Percentiles rank a stretch among this genome's conserved stretches.
Conservation (phyloP, 2,888 invertebrate genomes). For the Orchesellides sinensis region DNA sequence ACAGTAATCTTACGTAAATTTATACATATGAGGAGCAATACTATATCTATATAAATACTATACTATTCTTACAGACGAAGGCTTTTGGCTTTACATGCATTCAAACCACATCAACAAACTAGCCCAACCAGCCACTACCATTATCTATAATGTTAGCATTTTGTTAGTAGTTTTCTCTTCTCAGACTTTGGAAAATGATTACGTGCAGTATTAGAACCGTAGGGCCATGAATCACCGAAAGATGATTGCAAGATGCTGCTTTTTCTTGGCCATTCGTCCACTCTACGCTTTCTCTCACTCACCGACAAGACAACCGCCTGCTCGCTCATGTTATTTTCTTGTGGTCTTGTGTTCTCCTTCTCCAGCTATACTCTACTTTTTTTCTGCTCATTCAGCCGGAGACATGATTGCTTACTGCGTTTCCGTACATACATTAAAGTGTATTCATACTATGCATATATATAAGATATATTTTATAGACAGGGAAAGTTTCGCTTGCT, state of each 20-base stretch:
- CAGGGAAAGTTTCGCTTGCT: too few relatives aligned
- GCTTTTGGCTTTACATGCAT: too few relatives aligned
- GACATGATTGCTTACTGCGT: not conserved
- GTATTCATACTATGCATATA: not conserved
- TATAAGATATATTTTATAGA: not conserved
- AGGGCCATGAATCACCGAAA: conserved; percentile 14
- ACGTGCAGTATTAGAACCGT: not conserved
- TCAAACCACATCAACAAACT: too few relatives aligned
- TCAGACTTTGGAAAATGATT: conserved; percentile 14
- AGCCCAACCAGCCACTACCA: too few relatives aligned
- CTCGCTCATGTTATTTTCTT: not conserved
- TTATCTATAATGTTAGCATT: not conserved
- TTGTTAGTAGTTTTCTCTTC: not conserved
- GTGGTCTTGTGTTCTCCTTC: not conserved
- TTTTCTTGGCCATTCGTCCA: not conserved
- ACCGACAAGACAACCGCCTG: not conserved
- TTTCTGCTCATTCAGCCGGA: not conserved
- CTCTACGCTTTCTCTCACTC: not conserved
- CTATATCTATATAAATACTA: too few relatives aligned
- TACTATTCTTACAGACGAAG: too few relatives aligned
- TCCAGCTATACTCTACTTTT: not conserved
- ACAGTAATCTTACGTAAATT: too few relatives aligned
- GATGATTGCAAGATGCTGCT: conserved; percentile 24
- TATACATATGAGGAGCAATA: too few relatives aligned
- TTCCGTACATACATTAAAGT: not conserved